phyloP scores from a whole-genome alignment of 2,113 vertebrate genomes.

The Myotis brandtii region DNA sequence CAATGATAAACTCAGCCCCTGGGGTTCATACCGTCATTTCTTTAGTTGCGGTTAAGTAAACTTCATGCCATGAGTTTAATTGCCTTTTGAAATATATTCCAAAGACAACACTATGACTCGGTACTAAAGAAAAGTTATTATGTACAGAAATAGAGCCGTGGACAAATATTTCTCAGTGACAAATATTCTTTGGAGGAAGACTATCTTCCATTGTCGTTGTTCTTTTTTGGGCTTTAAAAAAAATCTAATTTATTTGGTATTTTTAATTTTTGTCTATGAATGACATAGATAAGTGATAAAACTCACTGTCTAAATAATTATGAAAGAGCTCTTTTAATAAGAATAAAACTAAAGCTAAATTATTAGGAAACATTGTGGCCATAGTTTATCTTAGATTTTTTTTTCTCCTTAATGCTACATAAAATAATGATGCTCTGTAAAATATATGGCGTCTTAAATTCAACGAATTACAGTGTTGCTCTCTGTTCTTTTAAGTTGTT shows the following conservation, averaged over 20 bases:
- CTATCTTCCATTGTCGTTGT: not conserved
- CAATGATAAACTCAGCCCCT: not conserved
- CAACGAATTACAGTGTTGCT: not conserved
- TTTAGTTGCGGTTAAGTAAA: not conserved
- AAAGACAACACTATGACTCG: not conserved
- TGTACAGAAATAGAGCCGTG: not conserved
- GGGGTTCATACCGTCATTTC: not conserved
- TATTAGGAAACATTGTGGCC: not conserved
- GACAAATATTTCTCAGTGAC: not conserved
- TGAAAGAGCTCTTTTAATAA: not conserved
- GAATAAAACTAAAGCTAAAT: conserved; percentile 16
- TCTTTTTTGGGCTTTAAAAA: not conserved
- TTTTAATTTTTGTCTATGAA: conserved; percentile 21
- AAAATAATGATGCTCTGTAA: not conserved
- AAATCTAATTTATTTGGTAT: not conserved
- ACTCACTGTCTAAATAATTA: not conserved
- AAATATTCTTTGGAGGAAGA: not conserved
- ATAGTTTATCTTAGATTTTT: not conserved
- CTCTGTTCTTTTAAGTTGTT: not conserved
- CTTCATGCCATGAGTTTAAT: not conserved
- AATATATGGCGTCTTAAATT: not conserved
- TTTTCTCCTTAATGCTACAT: not conserved
- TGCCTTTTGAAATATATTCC: conserved; percentile 32
- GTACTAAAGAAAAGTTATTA: not conserved
- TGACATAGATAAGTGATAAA: not conserved